Conservation (phyloP, 2,888 invertebrate species). For the Torymus aiolomorphi region DNA sequence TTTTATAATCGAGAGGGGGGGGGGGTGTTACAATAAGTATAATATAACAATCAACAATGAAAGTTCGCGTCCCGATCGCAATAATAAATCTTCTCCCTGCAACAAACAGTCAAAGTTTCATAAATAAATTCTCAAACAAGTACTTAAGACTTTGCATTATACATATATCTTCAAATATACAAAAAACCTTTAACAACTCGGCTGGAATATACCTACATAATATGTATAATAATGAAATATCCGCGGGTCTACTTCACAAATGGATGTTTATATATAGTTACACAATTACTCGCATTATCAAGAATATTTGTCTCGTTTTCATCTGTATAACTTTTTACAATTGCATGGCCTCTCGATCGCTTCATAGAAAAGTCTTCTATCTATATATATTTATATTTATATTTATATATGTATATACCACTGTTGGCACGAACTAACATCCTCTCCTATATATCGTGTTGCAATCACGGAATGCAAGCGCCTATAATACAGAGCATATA, state of each 20-base stretch:
- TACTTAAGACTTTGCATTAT: too few species aligned
- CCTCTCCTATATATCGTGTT: not conserved
- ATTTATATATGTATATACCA: too few species aligned
- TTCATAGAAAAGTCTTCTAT: conserved; percentile 45
- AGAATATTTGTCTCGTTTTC: conserved; percentile 48
- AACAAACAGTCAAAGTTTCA: conserved; percentile 24
- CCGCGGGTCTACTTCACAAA: too few species aligned
- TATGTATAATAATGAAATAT: too few species aligned
- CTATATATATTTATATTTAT: conserved; percentile 10
- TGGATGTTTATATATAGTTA: not conserved
- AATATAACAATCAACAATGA: conserved; percentile 32
- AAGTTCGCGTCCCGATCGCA: not conserved
- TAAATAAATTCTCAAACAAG: too few species aligned
- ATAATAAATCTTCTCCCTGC: not conserved
- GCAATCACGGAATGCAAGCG: conserved; percentile 22
- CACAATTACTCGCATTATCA: conserved; percentile 49
- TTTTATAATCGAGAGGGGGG: conserved; percentile 12
- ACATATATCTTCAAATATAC: conserved; percentile 9
- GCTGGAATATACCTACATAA: not conserved
- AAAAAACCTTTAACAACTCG: conserved; percentile 40
- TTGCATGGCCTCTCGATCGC: not conserved
- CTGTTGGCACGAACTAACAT: conserved; percentile 41
- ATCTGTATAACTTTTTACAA: conserved; percentile 49
- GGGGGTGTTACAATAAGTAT: conserved; percentile 12
- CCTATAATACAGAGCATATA: conserved; percentile 49